Evolutionary conservation across 2,113 vertebrate species (phyloP), one percentile per base, ranked within the genome.

Genomic region (Narcine bancroftii): DNA sequence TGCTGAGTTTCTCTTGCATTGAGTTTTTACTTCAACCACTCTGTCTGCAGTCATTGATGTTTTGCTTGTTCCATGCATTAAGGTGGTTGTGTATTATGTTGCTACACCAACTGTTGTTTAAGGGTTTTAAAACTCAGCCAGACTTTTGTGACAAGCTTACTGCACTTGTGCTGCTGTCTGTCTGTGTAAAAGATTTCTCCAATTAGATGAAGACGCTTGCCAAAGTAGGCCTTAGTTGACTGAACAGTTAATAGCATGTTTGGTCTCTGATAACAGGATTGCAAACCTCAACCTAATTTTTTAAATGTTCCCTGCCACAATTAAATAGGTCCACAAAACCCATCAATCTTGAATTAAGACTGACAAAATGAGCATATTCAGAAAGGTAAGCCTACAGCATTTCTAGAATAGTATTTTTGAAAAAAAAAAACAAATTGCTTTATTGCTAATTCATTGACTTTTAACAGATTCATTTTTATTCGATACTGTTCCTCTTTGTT

Each of bases 161-260:
- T 33, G 6, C 81, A 24, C 53, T 5, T 33, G 47, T 83, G 36
- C 36, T 87, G 81, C 33, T 60, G 15, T 87, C 53, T 87, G 53
- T 36, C 13, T 63, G 53, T 39, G 53, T 13, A 4, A 19, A 4
- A 19, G 53, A 87, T n/a, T 87, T 53, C 47, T 83, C 29, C 79
- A 83, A 33, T 26, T 87, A n/a, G 56, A n/a, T 60, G 36, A 60
- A 87, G 81, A 36, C 60, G 33, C n/a, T 85, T 60, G n/a, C 81
- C 81, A 87, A 87, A 36, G 5, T 63, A 19, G n/a, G 53, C 53
- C 17, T 60, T 60, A 63, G 81, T 87, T 63, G 53, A 87, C 53
- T 87, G 81, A 87, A 36, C 53, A 87, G 53, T 53, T 63, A 87
- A 87, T 87, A 36, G 81, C 50, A 60, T 87, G 53, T 87, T 60